A percentile compares a stretch with the other conserved stretches of the same genome.
Evolutionary conservation across 1,140 invertebrate genomes (phyloP).

Genomic region (Hypothenemus hampei): DNA sequence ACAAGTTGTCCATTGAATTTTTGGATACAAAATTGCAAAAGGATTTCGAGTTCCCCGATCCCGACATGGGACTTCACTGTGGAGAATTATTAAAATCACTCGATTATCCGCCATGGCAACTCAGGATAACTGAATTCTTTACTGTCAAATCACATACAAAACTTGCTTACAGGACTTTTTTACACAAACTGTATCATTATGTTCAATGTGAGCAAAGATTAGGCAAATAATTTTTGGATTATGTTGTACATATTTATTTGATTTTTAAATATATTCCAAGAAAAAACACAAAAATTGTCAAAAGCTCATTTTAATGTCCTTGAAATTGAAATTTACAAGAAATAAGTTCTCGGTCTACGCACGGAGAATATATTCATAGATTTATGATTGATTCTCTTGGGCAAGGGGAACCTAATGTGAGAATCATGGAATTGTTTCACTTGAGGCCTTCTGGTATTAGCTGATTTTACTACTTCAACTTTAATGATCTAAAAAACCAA

Average conservation of each 20-base stretch:
- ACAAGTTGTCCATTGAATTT: conserved; percentile 46
- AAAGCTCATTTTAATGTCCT: no score
- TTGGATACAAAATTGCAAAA: conserved; percentile 49
- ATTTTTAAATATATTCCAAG: no score
- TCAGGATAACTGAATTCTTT: conserved; percentile 64
- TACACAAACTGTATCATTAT: conserved; percentile 54
- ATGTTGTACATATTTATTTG: conserved; percentile 24
- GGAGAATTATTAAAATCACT: conserved; percentile 54
- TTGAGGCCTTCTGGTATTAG: conserved; percentile 84
- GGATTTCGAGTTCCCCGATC: conserved; percentile 57
- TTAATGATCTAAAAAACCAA: conserved; percentile 81
- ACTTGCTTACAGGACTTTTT: conserved; percentile 52
- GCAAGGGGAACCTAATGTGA: conserved; percentile 93
- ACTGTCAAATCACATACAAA: conserved; percentile 52
- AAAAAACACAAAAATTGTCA: no score
- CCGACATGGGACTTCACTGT: conserved; percentile 60
- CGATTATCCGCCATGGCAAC: conserved; percentile 67
- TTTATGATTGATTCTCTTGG: conserved; percentile 84
- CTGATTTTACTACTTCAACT: conserved; percentile 84
- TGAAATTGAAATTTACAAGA: conserved; percentile 80
- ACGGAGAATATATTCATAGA: conserved; percentile 77
- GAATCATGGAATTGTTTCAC: conserved; percentile 99
- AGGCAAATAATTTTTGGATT: conserved; percentile 53
- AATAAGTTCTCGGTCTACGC: conserved; percentile 89
- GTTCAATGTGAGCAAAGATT: conserved; percentile 62